A percentile compares a stretch with the other conserved stretches of the same genome.
Conservation (phyloP, 1,140 invertebrate genomes). For the Drosophila jambulina region DNA sequence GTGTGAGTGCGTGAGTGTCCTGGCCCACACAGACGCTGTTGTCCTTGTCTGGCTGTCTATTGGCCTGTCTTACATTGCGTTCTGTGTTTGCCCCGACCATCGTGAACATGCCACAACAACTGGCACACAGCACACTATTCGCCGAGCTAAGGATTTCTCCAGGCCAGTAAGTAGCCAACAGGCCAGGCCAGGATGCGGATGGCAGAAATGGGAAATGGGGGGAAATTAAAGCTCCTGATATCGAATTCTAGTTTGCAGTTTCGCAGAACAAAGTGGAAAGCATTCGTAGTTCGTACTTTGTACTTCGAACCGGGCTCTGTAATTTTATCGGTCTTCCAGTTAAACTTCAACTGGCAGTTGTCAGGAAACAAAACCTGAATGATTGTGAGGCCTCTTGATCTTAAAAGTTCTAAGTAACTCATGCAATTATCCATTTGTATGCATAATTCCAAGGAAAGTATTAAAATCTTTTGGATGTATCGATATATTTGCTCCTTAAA, state of each 20-base stretch:
- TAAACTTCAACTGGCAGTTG: conserved; percentile 33
- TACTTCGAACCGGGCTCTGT: conserved; percentile 6
- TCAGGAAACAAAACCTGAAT: conserved; percentile 1
- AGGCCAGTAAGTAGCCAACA: conserved; percentile 54
- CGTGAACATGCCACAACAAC: conserved; percentile 60
- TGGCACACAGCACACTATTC: conserved; percentile 22
- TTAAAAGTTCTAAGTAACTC: not conserved
- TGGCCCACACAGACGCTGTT: conserved; percentile 49
- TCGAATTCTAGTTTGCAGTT: conserved; percentile 42
- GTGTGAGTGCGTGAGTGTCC: conserved; percentile 15
- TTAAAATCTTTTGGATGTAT: not conserved
- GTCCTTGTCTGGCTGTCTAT: conserved; percentile 52
- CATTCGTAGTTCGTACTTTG: conserved; percentile 38
- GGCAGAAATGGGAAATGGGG: conserved; percentile 7
- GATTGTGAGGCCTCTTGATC: not conserved
- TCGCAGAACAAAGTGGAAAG: conserved; percentile 21
- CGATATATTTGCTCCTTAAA: not conserved
- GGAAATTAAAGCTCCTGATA: conserved; percentile 58
- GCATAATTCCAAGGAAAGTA: not conserved
- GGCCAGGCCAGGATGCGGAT: conserved; percentile 12
- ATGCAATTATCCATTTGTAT: not conserved
- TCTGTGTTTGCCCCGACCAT: conserved; percentile 41
- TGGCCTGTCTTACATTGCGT: conserved; percentile 63
- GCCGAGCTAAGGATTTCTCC: conserved; percentile 41
- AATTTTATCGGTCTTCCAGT: conserved; percentile 37